Conservation (phyloP, 2,797 vertebrate genomes). For the Pseudomugil gertrudae region DNA sequence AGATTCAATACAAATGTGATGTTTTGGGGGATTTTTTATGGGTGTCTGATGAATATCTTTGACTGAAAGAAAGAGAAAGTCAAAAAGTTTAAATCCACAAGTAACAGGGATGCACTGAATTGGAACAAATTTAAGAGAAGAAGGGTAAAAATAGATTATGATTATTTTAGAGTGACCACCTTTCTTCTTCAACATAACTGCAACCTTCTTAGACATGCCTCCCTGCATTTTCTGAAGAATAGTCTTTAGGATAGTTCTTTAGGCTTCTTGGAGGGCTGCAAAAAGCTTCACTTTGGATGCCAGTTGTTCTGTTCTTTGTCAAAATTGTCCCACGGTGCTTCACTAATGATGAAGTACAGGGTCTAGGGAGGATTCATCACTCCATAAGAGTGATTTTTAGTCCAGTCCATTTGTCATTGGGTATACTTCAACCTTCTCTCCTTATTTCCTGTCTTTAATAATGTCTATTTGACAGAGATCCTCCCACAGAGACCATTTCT, state of each 20-base stretch:
- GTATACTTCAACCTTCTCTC: not conserved
- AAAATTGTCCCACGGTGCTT: not conserved
- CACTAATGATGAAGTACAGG: not conserved
- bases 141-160: not conserved
- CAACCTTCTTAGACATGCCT: not conserved
- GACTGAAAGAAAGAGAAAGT: slow-evolving; percentile 10
- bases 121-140: not conserved
- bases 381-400: not conserved
- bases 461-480: not conserved
- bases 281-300: not conserved
- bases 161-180: too few relatives aligned
- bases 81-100: not conserved
- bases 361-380: not conserved
- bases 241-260: not conserved
- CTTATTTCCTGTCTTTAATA: not conserved
- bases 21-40: slow-evolving; percentile 16
- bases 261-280: not conserved
- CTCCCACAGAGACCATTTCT: not conserved
- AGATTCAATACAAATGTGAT: slow-evolving; percentile 1
- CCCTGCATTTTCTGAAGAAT: not conserved
- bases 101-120: not conserved
- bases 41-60: slow-evolving; percentile 2
- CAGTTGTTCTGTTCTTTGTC: not conserved
- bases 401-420: not conserved
- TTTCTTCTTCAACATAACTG: not conserved